Evolutionary conservation across 2,113 vertebrate species (phyloP).

Genomic region (Smithornis capensis): DNA sequence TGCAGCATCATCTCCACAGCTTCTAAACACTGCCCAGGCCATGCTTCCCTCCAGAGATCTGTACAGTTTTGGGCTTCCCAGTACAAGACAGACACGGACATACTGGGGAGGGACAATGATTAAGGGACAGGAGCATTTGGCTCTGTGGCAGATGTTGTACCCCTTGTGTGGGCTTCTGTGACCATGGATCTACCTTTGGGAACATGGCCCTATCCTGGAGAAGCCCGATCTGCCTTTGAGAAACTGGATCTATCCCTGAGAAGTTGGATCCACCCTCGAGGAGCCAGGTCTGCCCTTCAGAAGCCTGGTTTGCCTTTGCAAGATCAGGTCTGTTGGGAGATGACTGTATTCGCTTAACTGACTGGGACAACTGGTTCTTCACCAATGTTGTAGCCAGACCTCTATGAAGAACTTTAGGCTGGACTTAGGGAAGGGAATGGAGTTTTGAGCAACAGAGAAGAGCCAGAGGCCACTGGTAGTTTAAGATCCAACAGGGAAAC

Average conservation of each 20-base stretch:
- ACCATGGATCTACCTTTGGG: neutral
- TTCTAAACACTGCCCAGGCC: neutral
- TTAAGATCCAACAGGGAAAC: neutral
- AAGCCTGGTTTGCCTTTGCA: neutral
- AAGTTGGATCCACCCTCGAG: neutral
- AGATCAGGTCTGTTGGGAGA: neutral
- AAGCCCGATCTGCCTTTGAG: neutral
- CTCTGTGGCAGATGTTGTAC: neutral
- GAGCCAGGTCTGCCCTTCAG: neutral
- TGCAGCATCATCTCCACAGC: no score
- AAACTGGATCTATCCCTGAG: no score
- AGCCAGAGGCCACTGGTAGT: no score
- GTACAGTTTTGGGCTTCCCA: neutral
- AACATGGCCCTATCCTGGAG: neutral
- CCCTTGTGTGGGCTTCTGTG: neutral
- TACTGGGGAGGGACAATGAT: neutral
- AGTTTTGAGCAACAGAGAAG: neutral
- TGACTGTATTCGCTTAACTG: neutral
- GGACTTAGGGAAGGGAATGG: neutral
- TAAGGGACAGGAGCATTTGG: neutral
- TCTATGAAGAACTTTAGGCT: neutral
- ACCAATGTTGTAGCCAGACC: neutral
- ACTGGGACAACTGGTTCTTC: neutral
- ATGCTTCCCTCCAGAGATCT: neutral
- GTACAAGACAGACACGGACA: neutral